Conservation (phyloP, 2,888 invertebrate species). For the Scaptomyza reducta region DNA sequence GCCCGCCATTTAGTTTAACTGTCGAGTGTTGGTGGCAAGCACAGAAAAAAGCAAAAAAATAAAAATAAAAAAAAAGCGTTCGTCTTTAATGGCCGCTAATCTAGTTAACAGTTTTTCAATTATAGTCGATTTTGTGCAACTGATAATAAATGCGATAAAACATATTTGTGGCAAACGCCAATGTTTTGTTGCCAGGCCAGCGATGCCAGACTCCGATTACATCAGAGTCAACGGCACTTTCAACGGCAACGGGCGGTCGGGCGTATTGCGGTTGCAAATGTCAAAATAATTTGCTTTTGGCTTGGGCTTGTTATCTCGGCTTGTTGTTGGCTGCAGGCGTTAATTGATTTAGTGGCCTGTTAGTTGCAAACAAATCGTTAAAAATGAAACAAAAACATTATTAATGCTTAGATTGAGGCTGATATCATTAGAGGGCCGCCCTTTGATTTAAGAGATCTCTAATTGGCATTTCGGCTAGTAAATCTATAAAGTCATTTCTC, state of each 20-base stretch:
- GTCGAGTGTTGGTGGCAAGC: constrained; percentile 4
- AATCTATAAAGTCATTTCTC: constrained; percentile 29
- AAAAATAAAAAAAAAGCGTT: constrained; percentile 55
- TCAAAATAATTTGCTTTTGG: constrained; percentile 67
- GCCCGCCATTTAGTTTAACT: constrained; percentile 46
- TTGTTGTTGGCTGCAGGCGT: constrained; percentile 60
- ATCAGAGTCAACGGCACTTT: constrained; percentile 47
- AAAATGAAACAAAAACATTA: constrained; percentile 43
- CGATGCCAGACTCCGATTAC: constrained; percentile 54
- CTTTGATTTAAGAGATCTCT: constrained; percentile 47
- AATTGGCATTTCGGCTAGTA: constrained; percentile 44
- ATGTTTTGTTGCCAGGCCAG: constrained; percentile 43
- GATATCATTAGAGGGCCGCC: constrained; percentile 60
- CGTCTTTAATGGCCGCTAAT: constrained; percentile 74
- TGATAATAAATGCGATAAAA: constrained; percentile 79
- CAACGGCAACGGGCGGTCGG: constrained; percentile 27
- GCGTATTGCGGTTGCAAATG: constrained; percentile 78
- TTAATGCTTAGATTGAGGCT: constrained; percentile 41
- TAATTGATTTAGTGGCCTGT: constrained; percentile 67
- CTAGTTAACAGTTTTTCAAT: constrained; percentile 80
- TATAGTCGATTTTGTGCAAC: constrained; percentile 74
- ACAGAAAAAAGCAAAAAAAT: not conserved
- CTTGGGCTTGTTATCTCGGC: constrained; percentile 52
- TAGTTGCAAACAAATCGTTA: constrained; percentile 44
- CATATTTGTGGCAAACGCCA: constrained; percentile 64